Evolutionary conservation across 1,140 invertebrate species (phyloP), one percentile per base, ranked within the genome.

Genomic region (Drosophila kurseongensis): DNA sequence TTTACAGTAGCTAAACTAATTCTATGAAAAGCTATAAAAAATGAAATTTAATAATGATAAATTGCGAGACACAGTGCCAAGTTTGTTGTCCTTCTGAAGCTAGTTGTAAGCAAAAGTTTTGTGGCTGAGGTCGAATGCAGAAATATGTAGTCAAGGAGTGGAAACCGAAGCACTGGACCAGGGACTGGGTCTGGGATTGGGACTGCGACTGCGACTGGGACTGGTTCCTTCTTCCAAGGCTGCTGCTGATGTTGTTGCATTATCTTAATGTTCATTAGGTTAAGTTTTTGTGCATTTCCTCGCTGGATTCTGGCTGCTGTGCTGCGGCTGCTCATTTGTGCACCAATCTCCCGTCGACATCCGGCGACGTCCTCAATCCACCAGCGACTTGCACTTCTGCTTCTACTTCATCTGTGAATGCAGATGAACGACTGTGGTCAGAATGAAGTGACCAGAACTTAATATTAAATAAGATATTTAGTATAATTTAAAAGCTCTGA

Each of bases 231-330:
- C 23, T 42, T 29, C 27, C 47, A 69, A 14, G 66, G 40, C 54
- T 61, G 56, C 50, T 59, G 41, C 35, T 71, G 54, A 71, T 88
- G 71, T 77, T 83, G 84, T 84, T 90, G 84, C 84, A 88, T 89
- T 88, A 88, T 89, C 84, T 88, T 89, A 88, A 88, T 89, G 84
- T 88, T 88, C 84, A 88, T 88, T 89, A 80, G 83, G 80, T 88
- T 89, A 88, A 89, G 83, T 88, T 86, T 71, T 88, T 80, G 83
- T 80, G 83, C 80, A 89, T 83, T 88, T 86, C 80, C 83, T 74
- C 14, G 60, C 65, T 35, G 52, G 66, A 48, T 76, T 44, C 54
- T 65, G 61, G 63, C 54, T 59, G 54, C 79, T 62, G 29, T 65
- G 47, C 36, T 61, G 27, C 57, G 58, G 51, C 78, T 73, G 71